Conservation (phyloP, 1,140 invertebrate genomes). For the Probaryconus sp. region DNA sequence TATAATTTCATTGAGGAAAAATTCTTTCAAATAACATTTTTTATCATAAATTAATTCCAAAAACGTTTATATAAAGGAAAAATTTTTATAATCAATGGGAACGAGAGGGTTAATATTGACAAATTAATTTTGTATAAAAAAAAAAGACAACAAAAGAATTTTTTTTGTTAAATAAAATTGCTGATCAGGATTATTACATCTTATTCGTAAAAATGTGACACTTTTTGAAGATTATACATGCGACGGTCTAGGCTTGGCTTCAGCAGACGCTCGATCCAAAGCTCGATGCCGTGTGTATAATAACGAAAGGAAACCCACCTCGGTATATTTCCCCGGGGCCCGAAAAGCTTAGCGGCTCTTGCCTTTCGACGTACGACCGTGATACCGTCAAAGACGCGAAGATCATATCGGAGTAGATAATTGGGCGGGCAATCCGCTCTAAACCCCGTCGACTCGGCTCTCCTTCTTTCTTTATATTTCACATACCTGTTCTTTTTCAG, state of each 20-base stretch:
- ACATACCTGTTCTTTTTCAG: constrained; percentile 40
- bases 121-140: no score
- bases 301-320: constrained; percentile 74
- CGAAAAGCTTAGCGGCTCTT: constrained; percentile 67
- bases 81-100: no score
- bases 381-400: constrained; percentile 71
- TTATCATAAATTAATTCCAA: no score
- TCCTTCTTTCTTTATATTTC: constrained; percentile 54
- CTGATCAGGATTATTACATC: no score
- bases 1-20: no score
- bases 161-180: no score
- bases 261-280: constrained; percentile 61
- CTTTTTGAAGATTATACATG: constrained; percentile 56
- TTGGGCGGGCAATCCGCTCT: constrained; percentile 74
- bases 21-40: no score
- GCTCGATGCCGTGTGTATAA: constrained; percentile 70
- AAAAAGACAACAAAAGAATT: no score
- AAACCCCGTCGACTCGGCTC: constrained; percentile 64
- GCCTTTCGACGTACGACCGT: constrained; percentile 64
- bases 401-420: constrained; percentile 76
- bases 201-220: no score
- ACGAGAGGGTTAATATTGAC: no score
- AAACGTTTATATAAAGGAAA: no score
- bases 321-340: constrained; percentile 74
- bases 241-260: constrained; percentile 51